Conservation (phyloP, 2,888 invertebrate species). For the Anthophora plumipes region DNA sequence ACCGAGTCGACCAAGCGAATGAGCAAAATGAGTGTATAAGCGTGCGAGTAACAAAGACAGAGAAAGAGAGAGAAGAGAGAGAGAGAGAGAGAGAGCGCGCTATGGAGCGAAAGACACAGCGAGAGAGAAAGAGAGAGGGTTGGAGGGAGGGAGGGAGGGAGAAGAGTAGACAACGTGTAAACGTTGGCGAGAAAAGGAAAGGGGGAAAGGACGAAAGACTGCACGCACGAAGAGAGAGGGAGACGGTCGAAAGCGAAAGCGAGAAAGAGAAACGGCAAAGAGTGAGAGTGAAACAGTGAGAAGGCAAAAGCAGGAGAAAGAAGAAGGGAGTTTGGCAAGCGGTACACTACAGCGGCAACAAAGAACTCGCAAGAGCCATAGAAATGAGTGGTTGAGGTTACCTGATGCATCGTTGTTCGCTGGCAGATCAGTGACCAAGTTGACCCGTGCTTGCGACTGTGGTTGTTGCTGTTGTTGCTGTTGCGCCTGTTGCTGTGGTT, state of each 20-base stretch:
- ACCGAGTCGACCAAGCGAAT: conserved; percentile 33
- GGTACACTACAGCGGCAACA: conserved; percentile 67
- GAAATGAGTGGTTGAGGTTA: conserved; percentile 71
- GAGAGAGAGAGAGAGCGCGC: not conserved
- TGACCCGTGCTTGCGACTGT: conserved; percentile 66
- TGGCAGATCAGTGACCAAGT: conserved; percentile 70
- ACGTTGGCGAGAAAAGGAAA: not conserved
- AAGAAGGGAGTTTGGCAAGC: conserved; percentile 73
- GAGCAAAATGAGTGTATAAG: not conserved
- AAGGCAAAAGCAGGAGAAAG: conserved; percentile 37
- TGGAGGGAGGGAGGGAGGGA: not conserved
- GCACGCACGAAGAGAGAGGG: conserved; percentile 43
- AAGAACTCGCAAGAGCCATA: conserved; percentile 54
- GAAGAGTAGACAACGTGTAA: conserved; percentile 7
- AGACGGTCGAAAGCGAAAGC: conserved; percentile 61
- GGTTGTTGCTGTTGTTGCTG: conserved; percentile 68
- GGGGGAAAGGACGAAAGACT: conserved; percentile 25
- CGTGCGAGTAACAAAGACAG: not conserved
- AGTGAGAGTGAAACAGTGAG: conserved; percentile 48
- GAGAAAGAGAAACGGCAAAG: conserved; percentile 50
- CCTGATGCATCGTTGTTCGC: conserved; percentile 75
- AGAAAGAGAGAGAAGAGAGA: not conserved
- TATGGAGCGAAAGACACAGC: not conserved
- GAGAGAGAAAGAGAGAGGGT: not conserved
- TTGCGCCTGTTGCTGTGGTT: conserved; percentile 56